Base-by-base conservation (phyloP, 2,888 invertebrate genomes). In the Phanerotoma sp. region DNA sequence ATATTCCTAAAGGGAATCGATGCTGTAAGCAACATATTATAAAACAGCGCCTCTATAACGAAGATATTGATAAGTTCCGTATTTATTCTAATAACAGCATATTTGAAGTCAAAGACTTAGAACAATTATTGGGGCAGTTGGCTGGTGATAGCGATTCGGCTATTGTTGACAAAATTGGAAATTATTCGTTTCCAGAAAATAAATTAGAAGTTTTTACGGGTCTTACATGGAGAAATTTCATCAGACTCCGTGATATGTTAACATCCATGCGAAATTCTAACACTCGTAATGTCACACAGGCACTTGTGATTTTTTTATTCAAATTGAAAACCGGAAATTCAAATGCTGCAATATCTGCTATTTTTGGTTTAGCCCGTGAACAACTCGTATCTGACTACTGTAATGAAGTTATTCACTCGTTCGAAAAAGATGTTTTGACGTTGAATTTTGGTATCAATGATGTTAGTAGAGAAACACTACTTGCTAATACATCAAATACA, bases 1-100 rank as follows among this genome's bases (percentile, higher is more conserved):
- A 51, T 4, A 51, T 55, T 32, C 40, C 45, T 0, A 10, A 55
- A 9, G 51, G 46, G 13, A 48, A 53, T 41, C 53, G 47, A 13
- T 55, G 51, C 32, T 55, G 55, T 37, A 22, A 16, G 21, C 18
- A 45, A 15, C 57, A 59, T 57, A 11, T 59, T 10, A 57, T 59
- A 35, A 54, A 57, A 57, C 30, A 54, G 16, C 53, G 59, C 10
- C 54, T 59, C 48, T 59, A 46, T 48, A 51, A 57, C 37, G 48
- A 57, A 51, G 54, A 54, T 18, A 48, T 57, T 18, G 37, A 56
- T 30, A 48, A 25, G 18, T 45, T 57, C 10, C 44, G 55, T 46
- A 56, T 57, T 30, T 38, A 46, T 46, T 52, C 52, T 3, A 37
- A 44, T 52, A 46, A 15, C 37, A 45, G 37, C 20, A 25, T 46